A percentile compares a stretch with the other conserved stretches of the same genome.
Conservation (phyloP, 2,888 invertebrate species). For the Petrophora chlorosata region DNA sequence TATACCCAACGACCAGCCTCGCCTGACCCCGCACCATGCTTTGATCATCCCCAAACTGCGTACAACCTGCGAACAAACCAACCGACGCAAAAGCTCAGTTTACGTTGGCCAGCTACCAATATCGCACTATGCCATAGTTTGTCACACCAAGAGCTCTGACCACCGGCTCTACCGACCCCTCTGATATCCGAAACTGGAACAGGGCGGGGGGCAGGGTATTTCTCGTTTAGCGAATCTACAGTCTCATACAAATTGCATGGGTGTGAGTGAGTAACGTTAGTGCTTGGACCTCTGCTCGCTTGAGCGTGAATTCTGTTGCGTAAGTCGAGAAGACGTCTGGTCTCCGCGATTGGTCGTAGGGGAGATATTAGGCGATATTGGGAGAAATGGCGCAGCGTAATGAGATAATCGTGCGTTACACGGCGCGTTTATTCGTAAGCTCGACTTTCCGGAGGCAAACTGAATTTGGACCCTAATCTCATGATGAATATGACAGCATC, state of each 20-base stretch:
- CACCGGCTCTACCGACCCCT: conserved; percentile 65
- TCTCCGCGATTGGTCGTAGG: conserved; percentile 50
- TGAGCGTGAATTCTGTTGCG: conserved; percentile 82
- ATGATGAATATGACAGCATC: conserved; percentile 23
- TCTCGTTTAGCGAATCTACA: conserved; percentile 44
- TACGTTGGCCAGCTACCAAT: conserved; percentile 61
- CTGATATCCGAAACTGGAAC: conserved; percentile 48
- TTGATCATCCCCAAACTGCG: conserved; percentile 30
- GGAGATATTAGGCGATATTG: conserved; percentile 64
- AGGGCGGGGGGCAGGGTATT: conserved; percentile 52
- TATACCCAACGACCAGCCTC: conserved; percentile 55
- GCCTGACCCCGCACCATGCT: conserved; percentile 46
- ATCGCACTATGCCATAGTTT: conserved; percentile 78
- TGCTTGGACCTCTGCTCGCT: conserved; percentile 76
- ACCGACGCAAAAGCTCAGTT: conserved; percentile 48
- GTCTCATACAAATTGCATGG: conserved; percentile 75
- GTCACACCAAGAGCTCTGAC: conserved; percentile 75
- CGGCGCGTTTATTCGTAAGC: conserved; percentile 35
- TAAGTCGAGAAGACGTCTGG: conserved; percentile 79
- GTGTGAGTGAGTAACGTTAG: conserved; percentile 79
- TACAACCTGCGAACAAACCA: conserved; percentile 27
- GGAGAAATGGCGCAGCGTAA: conserved; percentile 54
- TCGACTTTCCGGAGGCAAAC: background rate
- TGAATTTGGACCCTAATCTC: conserved; percentile 18
- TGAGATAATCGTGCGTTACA: conserved; percentile 50